These are phyloP conservation scores for Coregonus suidteri DNA, from an alignment of 2,797 vertebrate species.

Conservation along the genomic window DNA sequence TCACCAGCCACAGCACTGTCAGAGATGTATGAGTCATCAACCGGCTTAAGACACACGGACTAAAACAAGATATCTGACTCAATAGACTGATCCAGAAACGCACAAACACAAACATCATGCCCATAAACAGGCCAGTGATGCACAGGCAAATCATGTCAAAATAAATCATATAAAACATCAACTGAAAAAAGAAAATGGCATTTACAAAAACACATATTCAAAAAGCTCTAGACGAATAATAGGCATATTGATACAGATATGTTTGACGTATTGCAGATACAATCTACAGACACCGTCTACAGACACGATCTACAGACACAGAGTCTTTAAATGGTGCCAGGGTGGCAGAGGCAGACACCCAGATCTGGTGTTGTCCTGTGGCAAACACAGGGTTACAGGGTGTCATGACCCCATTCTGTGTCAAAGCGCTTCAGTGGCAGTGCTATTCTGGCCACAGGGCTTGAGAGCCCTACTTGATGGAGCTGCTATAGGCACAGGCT, in stretches of 20 bases:
- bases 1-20: conserved; percentile 37
- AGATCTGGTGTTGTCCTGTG: conserved; percentile 33
- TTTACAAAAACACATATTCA: not conserved
- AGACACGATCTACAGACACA: not conserved
- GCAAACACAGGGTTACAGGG: conserved; percentile 42
- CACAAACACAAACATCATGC: not conserved
- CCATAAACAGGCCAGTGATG: not conserved
- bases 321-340: not conserved
- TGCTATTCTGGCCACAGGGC: conserved; percentile 8
- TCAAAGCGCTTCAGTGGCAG: conserved; percentile 53
- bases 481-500: not conserved
- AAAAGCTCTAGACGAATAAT: not conserved
- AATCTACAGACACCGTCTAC: not conserved
- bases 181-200: not conserved
- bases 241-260: not conserved
- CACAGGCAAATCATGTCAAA: not conserved
- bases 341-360: conserved; percentile 8
- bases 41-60: conserved; percentile 57
- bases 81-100: conserved; percentile 57
- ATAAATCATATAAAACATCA: not conserved
- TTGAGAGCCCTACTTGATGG: conserved; percentile 10
- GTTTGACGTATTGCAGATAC: not conserved
- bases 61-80: conserved; percentile 1
- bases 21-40: conserved; percentile 60
- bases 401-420: conserved; percentile 69